Evolutionary conservation across 2,888 invertebrate genomes (phyloP).

Genomic region (Drosophila infuscata): DNA sequence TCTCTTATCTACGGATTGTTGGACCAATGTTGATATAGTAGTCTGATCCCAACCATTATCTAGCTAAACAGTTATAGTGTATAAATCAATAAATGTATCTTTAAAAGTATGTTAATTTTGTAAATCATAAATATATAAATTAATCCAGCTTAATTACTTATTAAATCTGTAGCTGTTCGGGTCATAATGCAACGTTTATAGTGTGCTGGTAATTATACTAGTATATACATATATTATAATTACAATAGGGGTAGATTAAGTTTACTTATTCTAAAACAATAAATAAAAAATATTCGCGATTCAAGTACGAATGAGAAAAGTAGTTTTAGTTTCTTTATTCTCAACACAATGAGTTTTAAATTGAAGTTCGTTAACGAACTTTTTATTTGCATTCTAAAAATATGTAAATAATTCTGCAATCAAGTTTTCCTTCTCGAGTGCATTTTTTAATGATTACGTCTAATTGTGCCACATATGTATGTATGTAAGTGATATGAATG

Average conservation of each 20-base stretch:
- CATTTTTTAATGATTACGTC: background rate
- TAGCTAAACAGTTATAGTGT: background rate
- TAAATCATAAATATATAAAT: background rate
- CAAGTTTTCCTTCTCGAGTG: background rate
- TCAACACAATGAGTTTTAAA: background rate
- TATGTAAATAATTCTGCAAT: background rate
- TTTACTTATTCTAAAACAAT: background rate
- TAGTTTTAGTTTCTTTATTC: background rate
- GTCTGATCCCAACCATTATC: background rate
- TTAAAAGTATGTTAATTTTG: background rate
- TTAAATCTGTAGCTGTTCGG: too few species aligned
- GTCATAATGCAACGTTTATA: too few species aligned
- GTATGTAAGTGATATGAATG: background rate
- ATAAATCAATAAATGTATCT: background rate
- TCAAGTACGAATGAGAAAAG: background rate
- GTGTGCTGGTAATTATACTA: too few species aligned
- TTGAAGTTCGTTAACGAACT: background rate
- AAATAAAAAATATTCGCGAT: background rate
- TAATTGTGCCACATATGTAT: background rate
- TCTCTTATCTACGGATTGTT: background rate
- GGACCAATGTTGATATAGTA: background rate
- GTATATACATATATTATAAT: too few species aligned
- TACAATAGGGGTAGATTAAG: background rate
- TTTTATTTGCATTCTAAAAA: background rate
- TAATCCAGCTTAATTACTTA: background rate